Conservation (phyloP, 2,888 invertebrate genomes). For the Timema cristinae region DNA sequence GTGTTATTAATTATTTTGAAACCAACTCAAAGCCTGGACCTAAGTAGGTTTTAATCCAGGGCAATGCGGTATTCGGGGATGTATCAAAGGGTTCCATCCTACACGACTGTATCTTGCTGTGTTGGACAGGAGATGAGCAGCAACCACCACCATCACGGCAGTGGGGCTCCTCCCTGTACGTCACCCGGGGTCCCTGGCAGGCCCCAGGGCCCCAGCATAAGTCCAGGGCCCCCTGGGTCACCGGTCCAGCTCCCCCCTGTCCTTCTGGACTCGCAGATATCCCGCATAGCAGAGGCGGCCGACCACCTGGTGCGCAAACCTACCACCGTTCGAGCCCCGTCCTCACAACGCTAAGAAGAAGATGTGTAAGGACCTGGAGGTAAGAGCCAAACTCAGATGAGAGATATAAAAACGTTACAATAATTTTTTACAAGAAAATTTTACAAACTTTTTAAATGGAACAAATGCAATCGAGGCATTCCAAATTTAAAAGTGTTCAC, state of each 20-base stretch:
- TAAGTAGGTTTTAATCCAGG: too few species aligned
- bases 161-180: slow-evolving; percentile 41
- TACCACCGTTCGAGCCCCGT: slow-evolving; percentile 85
- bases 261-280: slow-evolving; percentile 78
- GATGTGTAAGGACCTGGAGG: slow-evolving; percentile 86
- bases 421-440: too few species aligned
- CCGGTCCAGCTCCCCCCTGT: slow-evolving; percentile 67
- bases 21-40: too few species aligned
- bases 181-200: slow-evolving; percentile 47
- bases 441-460: too few species aligned
- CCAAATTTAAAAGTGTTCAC: too few species aligned
- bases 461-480: too few species aligned
- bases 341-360: slow-evolving; percentile 85
- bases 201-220: slow-evolving; percentile 39
- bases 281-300: slow-evolving; percentile 77
- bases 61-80: too few species aligned
- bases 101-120: too few species aligned
- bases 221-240: slow-evolving; percentile 42
- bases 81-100: too few species aligned
- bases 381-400: slow-evolving; percentile 37
- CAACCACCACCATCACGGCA: slow-evolving; percentile 35
- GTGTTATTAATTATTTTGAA: too few species aligned
- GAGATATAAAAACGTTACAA: too few species aligned
- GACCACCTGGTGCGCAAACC: slow-evolving; percentile 73
- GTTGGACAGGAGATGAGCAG: slow-evolving; percentile 29